phyloP scores from a whole-genome alignment of 2,888 invertebrate species.

The Nematopogon swammerdamellus region DNA sequence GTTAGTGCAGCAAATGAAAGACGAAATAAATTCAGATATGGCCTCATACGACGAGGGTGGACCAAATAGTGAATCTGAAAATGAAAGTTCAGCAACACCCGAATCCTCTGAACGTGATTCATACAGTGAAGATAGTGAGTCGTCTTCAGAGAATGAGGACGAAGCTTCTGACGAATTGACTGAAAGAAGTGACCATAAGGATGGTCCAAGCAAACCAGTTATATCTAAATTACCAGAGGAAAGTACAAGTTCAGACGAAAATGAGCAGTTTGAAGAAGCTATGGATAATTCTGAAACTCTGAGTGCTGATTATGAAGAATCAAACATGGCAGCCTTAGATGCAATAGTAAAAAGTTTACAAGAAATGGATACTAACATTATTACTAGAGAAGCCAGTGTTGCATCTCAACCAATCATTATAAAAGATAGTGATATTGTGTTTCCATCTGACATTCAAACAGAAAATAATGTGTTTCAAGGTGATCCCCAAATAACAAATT shows the following conservation, averaged over 20 bases:
- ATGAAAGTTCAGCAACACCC: slow-evolving; percentile 23
- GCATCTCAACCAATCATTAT: too few relatives aligned
- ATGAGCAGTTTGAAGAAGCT: slow-evolving; percentile 46
- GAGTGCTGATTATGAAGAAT: slow-evolving; percentile 33
- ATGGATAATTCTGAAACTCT: slow-evolving; percentile 42
- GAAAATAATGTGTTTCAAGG: too few relatives aligned
- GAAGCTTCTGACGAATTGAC: slow-evolving; percentile 20
- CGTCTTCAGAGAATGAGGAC: slow-evolving; percentile 17
- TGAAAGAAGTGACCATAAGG: slow-evolving; percentile 6
- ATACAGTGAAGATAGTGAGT: slow-evolving; percentile 18
- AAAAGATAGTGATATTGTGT: too few relatives aligned
- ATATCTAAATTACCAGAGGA: neutral
- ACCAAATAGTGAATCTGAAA: slow-evolving; percentile 46
- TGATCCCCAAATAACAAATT: too few relatives aligned
- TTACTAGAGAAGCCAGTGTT: too few relatives aligned
- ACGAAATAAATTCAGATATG: slow-evolving; percentile 60
- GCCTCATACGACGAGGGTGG: slow-evolving; percentile 46
- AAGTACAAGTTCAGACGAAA: slow-evolving; percentile 5
- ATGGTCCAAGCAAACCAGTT: neutral
- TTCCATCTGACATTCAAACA: too few relatives aligned
- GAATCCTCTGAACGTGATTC: slow-evolving; percentile 13
- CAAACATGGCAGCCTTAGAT: slow-evolving; percentile 41
- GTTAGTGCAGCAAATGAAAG: slow-evolving; percentile 63
- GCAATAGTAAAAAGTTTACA: slow-evolving; percentile 44
- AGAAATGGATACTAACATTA: slow-evolving; percentile 25